Conservation (phyloP, 2,113 vertebrate species). For the Symphodus melops region DNA sequence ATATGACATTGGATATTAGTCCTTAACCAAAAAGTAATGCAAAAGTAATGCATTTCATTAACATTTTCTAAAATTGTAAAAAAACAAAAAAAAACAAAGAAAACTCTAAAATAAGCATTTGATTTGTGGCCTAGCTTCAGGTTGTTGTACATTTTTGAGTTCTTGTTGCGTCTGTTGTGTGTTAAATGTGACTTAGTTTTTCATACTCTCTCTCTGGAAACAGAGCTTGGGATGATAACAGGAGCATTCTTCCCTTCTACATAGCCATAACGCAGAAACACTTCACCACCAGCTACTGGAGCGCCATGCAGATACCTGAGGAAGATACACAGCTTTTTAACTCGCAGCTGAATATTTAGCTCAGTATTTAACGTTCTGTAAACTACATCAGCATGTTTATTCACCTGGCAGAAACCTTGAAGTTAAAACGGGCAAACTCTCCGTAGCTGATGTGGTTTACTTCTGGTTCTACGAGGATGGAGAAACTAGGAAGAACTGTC, state of each 20-base stretch:
- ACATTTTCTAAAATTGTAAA: too few species aligned
- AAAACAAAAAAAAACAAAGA: too few species aligned
- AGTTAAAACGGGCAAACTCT: conserved; percentile 61
- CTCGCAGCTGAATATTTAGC: neutral
- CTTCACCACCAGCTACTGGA: conserved; percentile 55
- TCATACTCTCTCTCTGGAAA: conserved; percentile 56
- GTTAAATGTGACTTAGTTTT: neutral
- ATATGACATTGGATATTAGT: too few species aligned
- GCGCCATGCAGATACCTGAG: conserved; percentile 75
- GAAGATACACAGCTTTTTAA: neutral
- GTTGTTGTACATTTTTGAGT: too few species aligned
- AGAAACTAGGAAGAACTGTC: conserved; percentile 82
- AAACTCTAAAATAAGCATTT: too few species aligned
- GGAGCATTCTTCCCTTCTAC: conserved; percentile 42
- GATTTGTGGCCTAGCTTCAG: too few species aligned
- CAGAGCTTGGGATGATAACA: conserved; percentile 66
- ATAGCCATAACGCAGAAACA: conserved; percentile 76
- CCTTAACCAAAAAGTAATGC: too few species aligned
- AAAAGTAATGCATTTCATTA: too few species aligned
- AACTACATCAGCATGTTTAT: too few species aligned
- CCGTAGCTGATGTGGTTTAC: conserved; percentile 68
- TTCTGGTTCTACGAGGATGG: conserved; percentile 71
- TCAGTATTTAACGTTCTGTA: neutral
- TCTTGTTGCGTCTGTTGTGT: neutral
- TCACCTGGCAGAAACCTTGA: conserved; percentile 79